Base-by-base conservation (phyloP, 2,888 invertebrate species). In the Seira sanloemensis region DNA sequence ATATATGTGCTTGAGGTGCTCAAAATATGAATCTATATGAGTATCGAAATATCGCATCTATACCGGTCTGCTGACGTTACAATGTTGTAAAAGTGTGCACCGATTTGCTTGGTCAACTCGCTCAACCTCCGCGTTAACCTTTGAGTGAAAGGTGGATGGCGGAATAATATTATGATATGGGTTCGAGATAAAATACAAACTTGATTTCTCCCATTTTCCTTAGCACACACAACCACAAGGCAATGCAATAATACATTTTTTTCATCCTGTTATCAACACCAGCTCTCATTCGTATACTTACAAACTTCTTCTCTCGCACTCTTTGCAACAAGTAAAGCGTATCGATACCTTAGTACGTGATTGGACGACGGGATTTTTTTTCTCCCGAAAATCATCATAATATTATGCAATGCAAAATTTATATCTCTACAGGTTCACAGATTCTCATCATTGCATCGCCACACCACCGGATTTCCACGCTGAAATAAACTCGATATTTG, bases 321-420 rank as follows among this genome's bases (percentile, higher is more conserved):
- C n/a, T n/a, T n/a, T 50, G 50, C 50, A 50, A 50, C 50, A 50
- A 50, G 50, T 50, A 50, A 50, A 50, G 50, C 50, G 50, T 50
- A 50, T 50, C 50, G 50, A 50, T 50, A 50, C 16, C 2, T 50
- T 50, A 50, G 50, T 50, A 50, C 50, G 50, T 50, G 50, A 50
- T 50, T 16, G 50, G 50, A 50, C 16, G 50, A 50, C 50, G 16
- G 50, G 37, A 37, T 37, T 50, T 16, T 50, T n/a, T n/a, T n/a
- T n/a, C n/a, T n/a, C n/a, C n/a, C n/a, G n/a, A 18, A 50, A 50
- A 50, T 2, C 50, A 50, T 50, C 12, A 37, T n/a, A n/a, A n/a
- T n/a, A n/a, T n/a, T n/a, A n/a, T 37, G 37, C 37, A 37, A 37
- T 37, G 37, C 5, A n/a, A n/a, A n/a, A n/a, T n/a, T n/a, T n/a